Base-by-base conservation (phyloP, 2,888 invertebrate species). In the Drosophila borborema region DNA sequence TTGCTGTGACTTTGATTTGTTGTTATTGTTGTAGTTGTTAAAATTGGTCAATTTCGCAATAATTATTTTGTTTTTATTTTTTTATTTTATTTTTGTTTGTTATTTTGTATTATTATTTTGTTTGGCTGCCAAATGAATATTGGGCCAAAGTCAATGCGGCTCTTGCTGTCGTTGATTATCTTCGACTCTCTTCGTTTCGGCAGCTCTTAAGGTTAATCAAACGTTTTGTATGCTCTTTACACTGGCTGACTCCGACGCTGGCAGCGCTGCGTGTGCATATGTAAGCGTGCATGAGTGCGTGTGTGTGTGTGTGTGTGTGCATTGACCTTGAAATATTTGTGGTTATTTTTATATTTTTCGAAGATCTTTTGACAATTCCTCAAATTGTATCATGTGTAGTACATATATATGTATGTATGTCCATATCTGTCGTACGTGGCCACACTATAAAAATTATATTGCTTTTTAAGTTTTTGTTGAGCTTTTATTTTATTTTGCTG, bases 121-220 rank as follows among this genome's bases (percentile, higher is more conserved):
- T 66, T 78, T 78, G 78, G 68, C 72, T 69, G 65, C 72, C 71
- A 65, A 88, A 74, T 86, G 68, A 73, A 72, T 90, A 86, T 84
- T 77, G 82, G 89, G 87, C 87, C 87, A 90, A 73, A 84, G 90
- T 90, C 90, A 86, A 77, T 73, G 55, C 49, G 69, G 74, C 49
- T 64, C 48, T 59, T 56, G 18, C 56, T 43, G 36, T 38, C 68
- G 56, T 55, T 70, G 36, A 55, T 64, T 64, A 46, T 53, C 43
- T 56, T 64, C 49, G 65, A 31, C 78, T 68, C 79, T 86, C 82
- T 81, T 82, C 45, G 65, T 46, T 69, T 61, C 28, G 49, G 64
- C 48, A 55, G 62, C 89, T 86, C 81, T 86, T 86, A 86, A 88
- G 90, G 83, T 86, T 88, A 88, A 80, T 88, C 80, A 78, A 82